Conservation (phyloP, 2,888 invertebrate genomes). For the Pollenia griseotomentosa region DNA sequence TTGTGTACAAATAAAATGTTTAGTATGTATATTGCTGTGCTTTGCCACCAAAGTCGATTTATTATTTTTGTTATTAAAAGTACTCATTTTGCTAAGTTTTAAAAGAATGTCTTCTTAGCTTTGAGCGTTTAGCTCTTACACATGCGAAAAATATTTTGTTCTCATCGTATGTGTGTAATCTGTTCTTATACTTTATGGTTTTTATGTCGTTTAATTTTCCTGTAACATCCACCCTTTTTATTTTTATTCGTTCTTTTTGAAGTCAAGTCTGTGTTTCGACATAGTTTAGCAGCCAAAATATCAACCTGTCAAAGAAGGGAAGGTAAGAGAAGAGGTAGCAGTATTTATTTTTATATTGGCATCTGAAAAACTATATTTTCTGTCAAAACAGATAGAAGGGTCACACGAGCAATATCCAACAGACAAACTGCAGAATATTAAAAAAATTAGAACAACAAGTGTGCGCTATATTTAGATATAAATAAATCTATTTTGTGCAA, state of each 20-base stretch:
- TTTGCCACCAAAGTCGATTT: conserved; percentile 53
- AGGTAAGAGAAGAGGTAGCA: neutral
- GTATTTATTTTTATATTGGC: too few species aligned
- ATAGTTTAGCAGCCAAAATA: neutral
- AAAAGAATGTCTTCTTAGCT: conserved; percentile 8
- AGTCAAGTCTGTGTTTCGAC: conserved; percentile 23
- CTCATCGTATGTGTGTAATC: neutral
- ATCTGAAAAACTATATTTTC: too few species aligned
- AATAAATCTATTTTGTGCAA: too few species aligned
- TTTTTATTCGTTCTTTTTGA: neutral
- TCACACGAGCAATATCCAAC: too few species aligned
- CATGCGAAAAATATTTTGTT: neutral
- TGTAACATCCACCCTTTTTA: conserved; percentile 35
- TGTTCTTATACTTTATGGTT: conserved; percentile 4
- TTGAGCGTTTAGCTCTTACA: neutral
- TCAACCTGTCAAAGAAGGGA: conserved; percentile 12
- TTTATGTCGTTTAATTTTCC: conserved; percentile 4
- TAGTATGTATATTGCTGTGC: neutral
- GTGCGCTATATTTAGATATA: too few species aligned
- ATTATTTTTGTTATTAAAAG: conserved; percentile 57
- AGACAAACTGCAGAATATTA: too few species aligned
- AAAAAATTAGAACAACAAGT: too few species aligned
- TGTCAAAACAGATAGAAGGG: too few species aligned
- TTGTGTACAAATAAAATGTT: neutral
- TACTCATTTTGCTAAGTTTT: conserved; percentile 39